Evolutionary conservation across 2,888 invertebrate species (phyloP).

Genomic region (Amphipoea oculea): DNA sequence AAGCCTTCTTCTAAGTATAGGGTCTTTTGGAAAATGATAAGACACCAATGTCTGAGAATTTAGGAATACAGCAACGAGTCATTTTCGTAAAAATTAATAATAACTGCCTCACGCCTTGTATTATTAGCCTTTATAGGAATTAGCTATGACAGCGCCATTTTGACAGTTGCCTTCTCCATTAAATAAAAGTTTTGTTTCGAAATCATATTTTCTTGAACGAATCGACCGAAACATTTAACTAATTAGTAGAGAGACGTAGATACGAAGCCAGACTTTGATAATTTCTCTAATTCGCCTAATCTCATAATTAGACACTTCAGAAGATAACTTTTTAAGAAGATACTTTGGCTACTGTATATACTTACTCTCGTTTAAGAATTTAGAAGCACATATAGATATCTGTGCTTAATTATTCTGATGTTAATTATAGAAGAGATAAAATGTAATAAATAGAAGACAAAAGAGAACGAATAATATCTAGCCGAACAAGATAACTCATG

Average conservation of each 20-base stretch:
- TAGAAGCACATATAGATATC: neutral
- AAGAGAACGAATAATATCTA: neutral
- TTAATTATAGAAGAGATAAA: neutral
- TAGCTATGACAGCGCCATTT: neutral
- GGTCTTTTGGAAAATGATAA: no score
- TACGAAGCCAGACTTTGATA: constrained; percentile 56
- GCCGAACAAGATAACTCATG: neutral
- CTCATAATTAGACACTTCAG: constrained; percentile 18
- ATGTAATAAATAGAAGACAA: neutral
- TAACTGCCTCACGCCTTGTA: neutral
- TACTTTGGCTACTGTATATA: constrained; percentile 18
- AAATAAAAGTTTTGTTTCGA: constrained; percentile 19
- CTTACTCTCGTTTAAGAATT: neutral
- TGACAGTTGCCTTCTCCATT: neutral
- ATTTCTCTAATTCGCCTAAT: constrained; percentile 50
- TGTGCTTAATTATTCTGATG: neutral
- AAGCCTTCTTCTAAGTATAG: no score
- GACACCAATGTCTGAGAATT: neutral
- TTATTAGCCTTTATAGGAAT: neutral
- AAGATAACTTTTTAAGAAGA: constrained; percentile 1
- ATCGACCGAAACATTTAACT: constrained; percentile 35
- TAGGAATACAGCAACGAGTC: neutral
- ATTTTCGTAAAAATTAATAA: neutral
- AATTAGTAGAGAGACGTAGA: constrained; percentile 30
- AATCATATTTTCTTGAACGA: constrained; percentile 31